Evolutionary conservation across 2,113 vertebrate genomes (phyloP), one percentile per base, ranked within the genome.

Genomic region (Glaucomys volans): DNA sequence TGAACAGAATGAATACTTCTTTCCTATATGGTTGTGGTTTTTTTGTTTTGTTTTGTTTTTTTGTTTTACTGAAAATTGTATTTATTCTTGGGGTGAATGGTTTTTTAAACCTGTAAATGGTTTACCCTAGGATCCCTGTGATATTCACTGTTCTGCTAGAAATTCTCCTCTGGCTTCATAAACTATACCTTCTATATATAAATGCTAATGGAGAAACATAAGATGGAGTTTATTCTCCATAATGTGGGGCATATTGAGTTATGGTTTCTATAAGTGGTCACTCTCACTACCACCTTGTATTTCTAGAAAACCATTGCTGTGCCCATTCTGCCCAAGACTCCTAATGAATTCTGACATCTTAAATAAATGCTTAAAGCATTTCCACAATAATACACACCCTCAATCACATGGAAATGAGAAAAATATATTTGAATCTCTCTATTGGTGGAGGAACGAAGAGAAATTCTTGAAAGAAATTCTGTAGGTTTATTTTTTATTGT

Each of bases 401-500:
- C 47, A 94, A 11, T 22, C 74, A 90, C 28, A 47, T 9, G 7
- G n/a, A 93, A 82, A 47, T 90, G 69, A 95, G 59, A 90, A 81
- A 92, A 95, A 72, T 80, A 57, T 30, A 32, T 90, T 84, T 66
- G 72, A 26, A 16, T 97, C 84, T 96, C 5, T 90, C 95, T 82
- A 67, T 88, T 76, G 47, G 2, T 54, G 37, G 5, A 90, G 80
- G 47, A 95, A 95, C 62, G 91, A 83, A 90, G 92, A 52, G 14
- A 91, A 93, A 93, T 69, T 92, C 37, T 84, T 44, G 35, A 87
- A 76, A 59, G 30, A 59, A 95, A 95, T 91, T 93, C 80, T 96
- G 32, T 79, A 5, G 3, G 14, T 59, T 67, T 75, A 84, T 92
- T 37, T 81, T 95, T 79, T 94, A 66, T 69, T 95, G 72, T 35